Evolutionary conservation across 1,140 invertebrate genomes (phyloP).

Genomic region (Sitophilus oryzae): DNA sequence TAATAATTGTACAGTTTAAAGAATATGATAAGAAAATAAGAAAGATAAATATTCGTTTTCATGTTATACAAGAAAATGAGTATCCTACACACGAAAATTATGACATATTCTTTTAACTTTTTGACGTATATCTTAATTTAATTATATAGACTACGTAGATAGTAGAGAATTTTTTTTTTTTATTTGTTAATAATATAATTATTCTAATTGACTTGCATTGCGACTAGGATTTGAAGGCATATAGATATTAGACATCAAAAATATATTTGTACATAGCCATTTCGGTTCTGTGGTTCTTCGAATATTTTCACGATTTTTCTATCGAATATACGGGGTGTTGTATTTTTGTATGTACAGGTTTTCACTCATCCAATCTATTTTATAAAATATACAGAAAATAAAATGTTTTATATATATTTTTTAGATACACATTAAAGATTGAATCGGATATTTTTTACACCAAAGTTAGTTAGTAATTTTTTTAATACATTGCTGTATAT

Average conservation of each 20-base stretch:
- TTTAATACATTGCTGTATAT: no score
- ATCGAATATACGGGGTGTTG: no score
- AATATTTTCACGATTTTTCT: no score
- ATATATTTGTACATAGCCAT: neutral
- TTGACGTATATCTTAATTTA: no score
- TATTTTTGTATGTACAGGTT: no score
- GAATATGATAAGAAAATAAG: neutral
- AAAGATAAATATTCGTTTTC: neutral
- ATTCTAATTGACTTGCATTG: constrained; percentile 13
- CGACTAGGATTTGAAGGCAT: constrained; percentile 22
- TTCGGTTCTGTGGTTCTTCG: neutral
- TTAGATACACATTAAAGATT: neutral
- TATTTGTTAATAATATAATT: constrained; percentile 8
- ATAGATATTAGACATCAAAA: neutral
- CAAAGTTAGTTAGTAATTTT: no score
- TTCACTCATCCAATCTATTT: no score
- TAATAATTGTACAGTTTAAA: neutral
- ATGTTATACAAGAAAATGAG: no score
- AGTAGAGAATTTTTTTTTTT: constrained; percentile 3
- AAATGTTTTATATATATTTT: neutral
- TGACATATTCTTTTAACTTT: no score
- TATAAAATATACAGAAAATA: no score
- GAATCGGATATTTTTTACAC: neutral
- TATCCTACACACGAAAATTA: no score
- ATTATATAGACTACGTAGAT: neutral